Base-by-base conservation (phyloP, 2,113 vertebrate species). In the Fulmarus glacialis region DNA sequence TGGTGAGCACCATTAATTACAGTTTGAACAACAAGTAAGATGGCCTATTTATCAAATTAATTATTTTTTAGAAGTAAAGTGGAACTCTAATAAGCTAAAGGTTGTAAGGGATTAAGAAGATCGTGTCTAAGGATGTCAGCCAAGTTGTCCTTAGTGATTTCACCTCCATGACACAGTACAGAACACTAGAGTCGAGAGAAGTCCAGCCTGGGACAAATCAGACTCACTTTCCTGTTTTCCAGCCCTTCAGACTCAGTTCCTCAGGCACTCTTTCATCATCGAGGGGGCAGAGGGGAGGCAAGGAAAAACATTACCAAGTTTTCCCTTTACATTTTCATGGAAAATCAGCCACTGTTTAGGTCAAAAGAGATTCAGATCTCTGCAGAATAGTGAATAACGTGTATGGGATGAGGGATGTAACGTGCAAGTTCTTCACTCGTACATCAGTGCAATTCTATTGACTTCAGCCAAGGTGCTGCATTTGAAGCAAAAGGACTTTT, bases 351-450 rank as follows among this genome's bases (percentile, higher is more conserved):
- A 42, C 12, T 45, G 11, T 38, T 75, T 87, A 12, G 5, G 29
- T n/a, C 58, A 59, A 64, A 81, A 77, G 9, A 83, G 32, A 38
- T 32, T 62, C 21, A 4, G 27, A 30, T 58, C 67, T 50, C 66
- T 58, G 27, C 62, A 83, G 71, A 89, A 47, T 8, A 2, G 12
- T 67, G 38, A 62, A n/a, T n/a, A 32, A 3, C 0, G 0, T 17
- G 38, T 15, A 17, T 13, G 23, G 43, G 34, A 29, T 4, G 24
- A 87, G 53, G 24, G 53, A 47, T 13, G 11, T 48, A 21, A 2
- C 24, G 43, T 6, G 17, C 40, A 43, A 73, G 21, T 12, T 55
- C 52, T 75, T 74, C 38, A 55, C 11, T 32, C 48, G 11, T 27
- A 14, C 16, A 42, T 23, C 47, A 40, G 6, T 59, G 48, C 48